Evolutionary conservation across 2,888 invertebrate species (phyloP).

Genomic region (Ectobius pallidus): DNA sequence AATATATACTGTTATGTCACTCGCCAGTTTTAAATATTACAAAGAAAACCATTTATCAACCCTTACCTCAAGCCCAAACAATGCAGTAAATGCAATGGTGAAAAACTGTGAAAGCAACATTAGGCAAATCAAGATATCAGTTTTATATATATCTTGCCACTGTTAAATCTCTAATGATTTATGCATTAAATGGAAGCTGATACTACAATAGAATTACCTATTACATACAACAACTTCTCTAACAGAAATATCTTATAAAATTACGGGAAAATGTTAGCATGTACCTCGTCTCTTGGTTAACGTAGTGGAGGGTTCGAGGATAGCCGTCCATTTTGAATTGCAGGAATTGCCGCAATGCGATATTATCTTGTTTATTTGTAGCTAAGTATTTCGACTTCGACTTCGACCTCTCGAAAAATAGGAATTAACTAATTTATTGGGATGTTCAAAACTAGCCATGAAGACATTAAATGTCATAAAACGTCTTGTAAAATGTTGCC

Average conservation of each 20-base stretch:
- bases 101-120: constrained; percentile 27
- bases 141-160: not conserved
- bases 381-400: no score
- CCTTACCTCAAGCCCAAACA: constrained; percentile 32
- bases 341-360: constrained; percentile 38
- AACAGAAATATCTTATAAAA: not conserved
- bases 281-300: constrained; percentile 33
- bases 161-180: not conserved
- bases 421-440: no score
- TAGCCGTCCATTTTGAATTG: constrained; percentile 41
- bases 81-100: constrained; percentile 27
- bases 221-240: not conserved
- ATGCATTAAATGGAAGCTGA: not conserved
- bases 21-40: not conserved
- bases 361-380: constrained; percentile 38
- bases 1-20: not conserved
- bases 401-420: no score
- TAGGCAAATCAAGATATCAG: constrained; percentile 23
- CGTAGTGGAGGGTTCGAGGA: constrained; percentile 36
- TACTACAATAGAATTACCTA: not conserved
- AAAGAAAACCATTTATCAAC: not conserved
- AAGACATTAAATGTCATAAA: no score
- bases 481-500: no score
- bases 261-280: not conserved
- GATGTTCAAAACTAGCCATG: no score